Base-by-base conservation (phyloP, 2,797 vertebrate genomes). In the Coccyzus lansbergi region DNA sequence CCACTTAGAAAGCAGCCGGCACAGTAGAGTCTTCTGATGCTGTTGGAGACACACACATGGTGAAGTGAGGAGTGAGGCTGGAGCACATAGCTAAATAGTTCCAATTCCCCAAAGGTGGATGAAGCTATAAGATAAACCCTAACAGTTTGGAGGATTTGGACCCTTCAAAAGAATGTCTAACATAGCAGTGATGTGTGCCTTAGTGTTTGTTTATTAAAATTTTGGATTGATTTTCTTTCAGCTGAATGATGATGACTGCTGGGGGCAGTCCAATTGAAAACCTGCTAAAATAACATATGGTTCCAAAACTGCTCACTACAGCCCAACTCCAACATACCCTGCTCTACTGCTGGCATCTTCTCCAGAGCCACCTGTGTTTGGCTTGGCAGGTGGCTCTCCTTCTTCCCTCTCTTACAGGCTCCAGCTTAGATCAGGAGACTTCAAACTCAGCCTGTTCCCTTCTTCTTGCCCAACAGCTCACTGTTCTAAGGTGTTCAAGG, bases 361-460 rank as follows among this genome's bases (percentile, higher is more conserved):
- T 89, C 42, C 51, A 36, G 62, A 93, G 69, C 69, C 79, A 91
- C 58, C 72, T 95, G 86, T 92, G 77, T 88, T 95, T 93, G 86
- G 5, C 77, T 92, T 95, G 91, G 92, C 91, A 76, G 28, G 31
- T 59, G 65, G 12, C n/a, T 90, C n/a, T 90, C 74, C 58, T 83
- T 33, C 49, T 71, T 79, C 34, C 20, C 58, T 46, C 28, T 74
- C 78, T 55, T 59, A 44, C 0, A 4, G 55, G 18, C 71, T 92
- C 26, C 44, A 28, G 33, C 25, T 89, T 85, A 82, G n/a, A 79
- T n/a, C 38, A 79, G 44, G 59, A 80, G 59, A 46, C 48, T 82
- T 59, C 33, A 91, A 52, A 58, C 29, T 16, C n/a, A 46, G 44
- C 36, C 56, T 26, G 10, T 93, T 91, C 55, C 28, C n/a, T 82